Base-by-base conservation (phyloP, 2,797 vertebrate species). In the Pangasius djambal region DNA sequence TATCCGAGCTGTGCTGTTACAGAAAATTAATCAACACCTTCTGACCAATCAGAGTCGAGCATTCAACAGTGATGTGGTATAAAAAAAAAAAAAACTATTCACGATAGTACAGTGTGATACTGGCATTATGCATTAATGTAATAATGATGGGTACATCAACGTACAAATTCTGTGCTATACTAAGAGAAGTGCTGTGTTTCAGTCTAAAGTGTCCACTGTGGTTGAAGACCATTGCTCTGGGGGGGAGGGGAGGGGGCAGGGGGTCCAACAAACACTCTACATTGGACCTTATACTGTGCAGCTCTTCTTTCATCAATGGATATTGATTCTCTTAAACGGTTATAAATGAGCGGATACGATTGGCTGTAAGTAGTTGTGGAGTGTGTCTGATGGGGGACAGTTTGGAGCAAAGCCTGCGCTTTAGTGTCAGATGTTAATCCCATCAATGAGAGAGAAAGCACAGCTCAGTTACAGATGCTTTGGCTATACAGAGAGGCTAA, bases 381-480 rank as follows among this genome's bases (percentile, higher is more conserved):
- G 86, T 83, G 74, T 55, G 44, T n/a, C 31, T 67, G 50, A 74
- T 25, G 55, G 16, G 65, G 31, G 48, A 48, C 69, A 83, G 28
- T 37, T 78, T 85, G 22, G 81, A 50, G 77, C 50, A 65, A 78
- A 67, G 61, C 70, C 86, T 87, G 55, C 6, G 13, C 81, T 83
- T 83, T 52, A 75, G 34, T 87, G 59, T 83, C 50, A 59, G 50
- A 78, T 74, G 83, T 93, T 96, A 95, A 96, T 96, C 95, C 94
- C 93, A 94, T 94, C 94, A 95, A 93, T 94, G 93, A 94, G 90
- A 93, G 88, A 94, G 93, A 95, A 91, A 95, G 91, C 93, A 95
- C 94, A 93, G 95, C 94, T 95, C 93, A 95, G 94, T 95, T 96
- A 94, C 95, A 95, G 94, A 94, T 94, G 94, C 92, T 95, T 92